Evolutionary conservation across 2,888 invertebrate species (phyloP).

Genomic region (Tetropium fuscum): DNA sequence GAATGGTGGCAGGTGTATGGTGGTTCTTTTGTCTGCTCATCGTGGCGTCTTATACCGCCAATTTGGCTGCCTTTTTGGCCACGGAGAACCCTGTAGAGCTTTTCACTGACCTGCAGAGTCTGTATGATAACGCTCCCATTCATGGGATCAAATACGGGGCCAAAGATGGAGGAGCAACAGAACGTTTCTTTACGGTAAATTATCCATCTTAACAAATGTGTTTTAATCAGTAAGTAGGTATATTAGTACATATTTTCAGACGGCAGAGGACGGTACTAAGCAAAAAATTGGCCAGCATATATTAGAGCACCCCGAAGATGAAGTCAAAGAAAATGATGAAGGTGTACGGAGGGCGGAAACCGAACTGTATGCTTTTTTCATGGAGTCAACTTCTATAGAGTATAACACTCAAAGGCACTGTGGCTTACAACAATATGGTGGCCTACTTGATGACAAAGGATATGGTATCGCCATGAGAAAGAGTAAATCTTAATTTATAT

Average conservation of each 20-base stretch:
- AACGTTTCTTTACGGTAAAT: constrained; percentile 84
- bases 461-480: constrained; percentile 59
- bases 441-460: constrained; percentile 54
- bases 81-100: constrained; percentile 80
- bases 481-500: constrained; percentile 44
- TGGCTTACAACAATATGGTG: constrained; percentile 50
- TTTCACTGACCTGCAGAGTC: constrained; percentile 83
- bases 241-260: too few relatives aligned
- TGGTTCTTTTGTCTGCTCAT: constrained; percentile 92
- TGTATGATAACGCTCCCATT: constrained; percentile 78
- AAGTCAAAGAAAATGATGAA: constrained; percentile 42
- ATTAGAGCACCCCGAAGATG: constrained; percentile 40
- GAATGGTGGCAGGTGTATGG: constrained; percentile 89
- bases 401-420: constrained; percentile 55
- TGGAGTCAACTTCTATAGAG: constrained; percentile 57
- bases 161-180: constrained; percentile 84
- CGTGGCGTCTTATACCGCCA: constrained; percentile 92
- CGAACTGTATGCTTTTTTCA: constrained; percentile 54
- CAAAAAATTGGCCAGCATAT: constrained; percentile 41
- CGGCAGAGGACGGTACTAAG: constrained; percentile 34
- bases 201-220: too few relatives aligned
- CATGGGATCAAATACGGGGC: constrained; percentile 88
- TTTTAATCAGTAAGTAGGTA: neutral
- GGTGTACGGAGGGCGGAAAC: constrained; percentile 45
- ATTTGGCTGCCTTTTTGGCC: constrained; percentile 90